Conservation (phyloP, 2,113 vertebrate species). For the Ailurus styani region DNA sequence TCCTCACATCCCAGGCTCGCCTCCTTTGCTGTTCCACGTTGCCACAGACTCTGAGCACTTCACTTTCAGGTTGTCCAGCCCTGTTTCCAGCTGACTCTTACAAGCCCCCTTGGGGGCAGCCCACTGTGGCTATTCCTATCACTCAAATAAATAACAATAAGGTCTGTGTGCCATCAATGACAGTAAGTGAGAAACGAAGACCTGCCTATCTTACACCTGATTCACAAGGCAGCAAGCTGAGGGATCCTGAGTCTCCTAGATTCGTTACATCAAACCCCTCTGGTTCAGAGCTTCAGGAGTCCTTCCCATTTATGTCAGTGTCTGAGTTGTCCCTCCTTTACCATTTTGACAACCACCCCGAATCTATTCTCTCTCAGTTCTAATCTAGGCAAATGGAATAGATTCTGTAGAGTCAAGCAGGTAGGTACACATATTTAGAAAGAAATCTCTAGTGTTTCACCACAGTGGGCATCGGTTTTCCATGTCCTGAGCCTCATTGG, state of each 20-base stretch:
- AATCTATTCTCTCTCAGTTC: background rate
- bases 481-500: background rate
- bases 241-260: background rate
- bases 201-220: background rate
- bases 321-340: background rate
- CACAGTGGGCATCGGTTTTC: background rate
- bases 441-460: background rate
- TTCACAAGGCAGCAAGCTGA: background rate
- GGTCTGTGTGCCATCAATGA: background rate
- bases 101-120: background rate
- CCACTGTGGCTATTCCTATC: background rate
- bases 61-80: background rate
- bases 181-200: background rate
- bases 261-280: background rate
- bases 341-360: background rate
- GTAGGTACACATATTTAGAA: background rate
- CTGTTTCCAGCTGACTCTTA: background rate
- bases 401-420: background rate
- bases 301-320: background rate
- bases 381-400: background rate
- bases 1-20: background rate
- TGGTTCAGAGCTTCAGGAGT: background rate
- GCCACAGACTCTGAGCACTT: background rate
- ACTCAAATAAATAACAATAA: background rate
- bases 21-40: accelerated